Conservation (phyloP, 2,888 invertebrate genomes). For the Mycalesis mineus region DNA sequence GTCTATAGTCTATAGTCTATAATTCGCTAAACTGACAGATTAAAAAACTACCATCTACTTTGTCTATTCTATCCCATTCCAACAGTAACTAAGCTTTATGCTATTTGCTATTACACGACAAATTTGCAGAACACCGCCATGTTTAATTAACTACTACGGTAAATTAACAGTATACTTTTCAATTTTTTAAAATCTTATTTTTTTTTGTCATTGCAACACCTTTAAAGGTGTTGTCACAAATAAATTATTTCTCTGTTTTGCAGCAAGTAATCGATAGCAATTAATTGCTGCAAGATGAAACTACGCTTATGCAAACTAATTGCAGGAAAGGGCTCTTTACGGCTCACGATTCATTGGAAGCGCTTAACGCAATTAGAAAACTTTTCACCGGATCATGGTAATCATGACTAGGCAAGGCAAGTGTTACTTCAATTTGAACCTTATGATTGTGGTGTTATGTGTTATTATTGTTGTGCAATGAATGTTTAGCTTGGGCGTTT, state of each 20-base stretch:
- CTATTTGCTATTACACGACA: too few relatives aligned
- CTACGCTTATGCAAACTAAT: conserved; percentile 22
- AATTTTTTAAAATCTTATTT: too few relatives aligned
- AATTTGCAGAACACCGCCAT: too few relatives aligned
- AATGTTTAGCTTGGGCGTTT: background rate
- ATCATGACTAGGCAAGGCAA: conserved; percentile 2
- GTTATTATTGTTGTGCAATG: background rate
- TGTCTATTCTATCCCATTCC: too few relatives aligned
- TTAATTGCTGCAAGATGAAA: conserved; percentile 1
- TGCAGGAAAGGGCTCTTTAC: conserved; percentile 13
- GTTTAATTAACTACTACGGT: too few relatives aligned
- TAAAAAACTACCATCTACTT: too few relatives aligned
- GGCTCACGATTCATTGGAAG: conserved; percentile 4
- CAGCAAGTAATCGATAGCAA: conserved; percentile 3
- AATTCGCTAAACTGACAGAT: too few relatives aligned
- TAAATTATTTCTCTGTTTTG: too few relatives aligned
- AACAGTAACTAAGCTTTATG: too few relatives aligned
- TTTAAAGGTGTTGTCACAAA: background rate
- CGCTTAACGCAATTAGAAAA: conserved; percentile 14
- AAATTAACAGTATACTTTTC: too few relatives aligned
- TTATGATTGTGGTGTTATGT: background rate
- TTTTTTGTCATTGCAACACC: background rate
- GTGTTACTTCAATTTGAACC: background rate
- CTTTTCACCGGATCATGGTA: conserved; percentile 11
- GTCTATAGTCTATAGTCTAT: too few relatives aligned